Percentiles rank a stretch among this genome's conserved stretches.
Evolutionary conservation across 2,888 invertebrate species (phyloP).

Genomic region (Lypha dubia): DNA sequence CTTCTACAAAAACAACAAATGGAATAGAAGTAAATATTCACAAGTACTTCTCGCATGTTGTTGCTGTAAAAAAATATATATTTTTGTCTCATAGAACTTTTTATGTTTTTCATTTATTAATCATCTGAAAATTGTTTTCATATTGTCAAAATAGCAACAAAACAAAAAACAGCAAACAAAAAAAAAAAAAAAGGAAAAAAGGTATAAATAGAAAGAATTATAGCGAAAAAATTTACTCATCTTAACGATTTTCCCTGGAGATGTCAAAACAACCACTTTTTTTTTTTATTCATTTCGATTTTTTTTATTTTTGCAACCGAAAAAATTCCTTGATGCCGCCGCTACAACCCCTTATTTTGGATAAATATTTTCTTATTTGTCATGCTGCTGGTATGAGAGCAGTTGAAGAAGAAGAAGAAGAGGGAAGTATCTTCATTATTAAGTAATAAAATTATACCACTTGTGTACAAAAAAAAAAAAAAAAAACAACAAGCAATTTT

Average conservation of each 20-base stretch:
- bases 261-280: slow-evolving; percentile 51
- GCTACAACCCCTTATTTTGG: slow-evolving; percentile 60
- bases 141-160: slow-evolving; percentile 42
- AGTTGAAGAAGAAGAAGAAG: too few relatives aligned
- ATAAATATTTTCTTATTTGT: slow-evolving; percentile 36
- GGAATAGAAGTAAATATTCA: slow-evolving; percentile 13
- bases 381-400: slow-evolving; percentile 57
- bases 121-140: slow-evolving; percentile 67
- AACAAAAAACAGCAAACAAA: neutral
- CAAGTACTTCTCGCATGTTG: neutral
- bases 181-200: slow-evolving; percentile 18
- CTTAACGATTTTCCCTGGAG: slow-evolving; percentile 58
- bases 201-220: slow-evolving; percentile 55
- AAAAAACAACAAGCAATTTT: slow-evolving; percentile 77
- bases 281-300: neutral
- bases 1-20: slow-evolving; percentile 42
- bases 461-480: slow-evolving; percentile 74
- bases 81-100: slow-evolving; percentile 16
- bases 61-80: slow-evolving; percentile 7
- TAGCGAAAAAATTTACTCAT: slow-evolving; percentile 62
- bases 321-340: slow-evolving; percentile 24
- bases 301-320: slow-evolving; percentile 3
- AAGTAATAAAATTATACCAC: slow-evolving; percentile 83
- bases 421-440: slow-evolving; percentile 78
- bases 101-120: slow-evolving; percentile 64